A percentile compares a stretch with the other conserved stretches of the same genome.
Evolutionary conservation across 2,888 invertebrate species (phyloP).

Genomic region (Galeruca laticollis): DNA sequence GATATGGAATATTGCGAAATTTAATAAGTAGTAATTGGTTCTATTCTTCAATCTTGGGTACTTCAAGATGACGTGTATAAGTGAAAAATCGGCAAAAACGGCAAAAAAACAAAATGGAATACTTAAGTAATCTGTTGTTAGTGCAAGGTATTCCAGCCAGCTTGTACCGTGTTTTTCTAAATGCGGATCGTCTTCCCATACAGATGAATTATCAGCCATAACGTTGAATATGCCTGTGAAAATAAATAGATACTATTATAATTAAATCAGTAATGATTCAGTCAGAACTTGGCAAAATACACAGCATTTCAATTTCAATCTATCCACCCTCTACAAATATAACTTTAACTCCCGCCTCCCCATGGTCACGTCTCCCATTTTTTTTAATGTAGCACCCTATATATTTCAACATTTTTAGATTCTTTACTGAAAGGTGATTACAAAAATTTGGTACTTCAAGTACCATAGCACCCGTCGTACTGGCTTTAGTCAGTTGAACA

Average conservation of each 20-base stretch:
- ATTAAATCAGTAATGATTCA: too few species aligned
- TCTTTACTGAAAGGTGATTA: too few species aligned
- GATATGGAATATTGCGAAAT: conserved; percentile 42
- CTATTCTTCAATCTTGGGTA: conserved; percentile 43
- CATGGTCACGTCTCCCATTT: too few species aligned
- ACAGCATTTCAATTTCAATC: too few species aligned
- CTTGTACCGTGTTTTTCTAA: conserved; percentile 30
- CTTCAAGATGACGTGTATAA: conserved; percentile 36
- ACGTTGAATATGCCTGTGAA: background rate
- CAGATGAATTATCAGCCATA: conserved; percentile 29
- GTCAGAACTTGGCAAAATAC: too few species aligned
- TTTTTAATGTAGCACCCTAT: too few species aligned
- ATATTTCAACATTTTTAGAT: too few species aligned
- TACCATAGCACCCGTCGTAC: too few species aligned
- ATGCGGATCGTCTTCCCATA: conserved; percentile 42
- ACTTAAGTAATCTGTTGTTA: conserved; percentile 42
- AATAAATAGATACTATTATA: background rate
- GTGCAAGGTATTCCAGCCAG: conserved; percentile 40
- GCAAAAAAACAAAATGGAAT: conserved; percentile 37
- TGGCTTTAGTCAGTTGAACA: too few species aligned
- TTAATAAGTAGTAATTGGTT: conserved; percentile 41
- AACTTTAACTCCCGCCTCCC: too few species aligned
- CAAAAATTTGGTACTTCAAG: too few species aligned
- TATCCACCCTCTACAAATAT: too few species aligned
- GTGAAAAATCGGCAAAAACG: conserved; percentile 33